Evolutionary conservation across 1,140 invertebrate genomes (phyloP).

Genomic region (Linepithema humile): DNA sequence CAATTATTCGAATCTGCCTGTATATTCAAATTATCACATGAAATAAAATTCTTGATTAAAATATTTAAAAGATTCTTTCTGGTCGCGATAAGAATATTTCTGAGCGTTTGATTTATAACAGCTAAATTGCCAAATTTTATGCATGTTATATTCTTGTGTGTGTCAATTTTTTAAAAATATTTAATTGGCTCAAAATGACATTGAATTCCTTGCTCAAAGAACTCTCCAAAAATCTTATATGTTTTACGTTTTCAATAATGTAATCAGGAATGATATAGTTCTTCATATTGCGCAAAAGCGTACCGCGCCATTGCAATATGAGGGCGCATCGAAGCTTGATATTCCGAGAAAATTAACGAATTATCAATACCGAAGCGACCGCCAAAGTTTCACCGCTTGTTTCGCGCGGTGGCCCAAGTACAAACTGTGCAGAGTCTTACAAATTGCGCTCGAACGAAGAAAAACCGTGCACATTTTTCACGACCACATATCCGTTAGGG

Average conservation of each 20-base stretch:
- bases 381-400: slow-evolving; percentile 25
- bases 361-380: slow-evolving; percentile 3
- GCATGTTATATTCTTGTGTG: neutral
- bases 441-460: slow-evolving; percentile 29
- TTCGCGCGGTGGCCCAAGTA: slow-evolving; percentile 56
- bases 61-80: neutral
- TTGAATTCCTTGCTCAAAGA: neutral
- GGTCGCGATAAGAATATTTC: neutral
- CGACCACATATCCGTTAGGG: slow-evolving; percentile 59
- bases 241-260: neutral
- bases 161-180: neutral
- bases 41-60: neutral
- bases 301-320: too few species aligned
- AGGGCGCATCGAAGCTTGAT: too few species aligned
- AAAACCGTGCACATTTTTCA: slow-evolving; percentile 21
- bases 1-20: too few species aligned
- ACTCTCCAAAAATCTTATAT: neutral
- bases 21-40: neutral
- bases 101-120: neutral
- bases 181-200: neutral
- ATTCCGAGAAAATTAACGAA: neutral
- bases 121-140: neutral
- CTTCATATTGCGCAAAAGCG: neutral
- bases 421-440: slow-evolving; percentile 52
- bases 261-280: neutral